Evolutionary conservation across 2,888 invertebrate species (phyloP), one percentile per base, ranked within the genome.

Genomic region (Phortica okadai): DNA sequence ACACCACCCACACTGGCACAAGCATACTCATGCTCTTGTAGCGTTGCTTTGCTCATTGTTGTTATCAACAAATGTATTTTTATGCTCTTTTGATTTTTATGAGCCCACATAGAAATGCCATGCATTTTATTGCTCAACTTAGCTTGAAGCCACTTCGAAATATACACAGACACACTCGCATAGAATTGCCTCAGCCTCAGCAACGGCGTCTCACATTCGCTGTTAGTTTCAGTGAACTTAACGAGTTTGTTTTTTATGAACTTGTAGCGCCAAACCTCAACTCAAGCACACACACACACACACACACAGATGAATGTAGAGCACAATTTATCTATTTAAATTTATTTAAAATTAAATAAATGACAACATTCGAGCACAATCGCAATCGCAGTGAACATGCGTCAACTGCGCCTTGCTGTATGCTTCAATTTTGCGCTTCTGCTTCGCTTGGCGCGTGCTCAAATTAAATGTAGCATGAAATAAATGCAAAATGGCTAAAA

Each of bases 301-400:
- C 33, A 33, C 4, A 33, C 33, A 4, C 33, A 5, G 33, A 33
- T 33, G 1, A 33, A 33, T 33, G 33, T 33, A 33, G 33, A 33
- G 4, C 33, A 62, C 62, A 16, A 62, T 62, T 74, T 25, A 76
- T 56, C 59, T n/a, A 78, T 76, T 79, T 80, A 77, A 80, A 87
- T 82, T 83, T 87, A 87, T 84, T 85, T 85, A 87, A 85, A 85
- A 85, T 85, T 85, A 85, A 85, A 87, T 87, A 87, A 87, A 85
- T 85, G 84, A 84, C 85, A 3, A 45, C 78, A 76, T 75, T 73
- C 74, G 73, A 78, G 67, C 74, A 73, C 67, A 74, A 54, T 21
- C 67, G 33, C 72, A 5, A 42, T 76, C 41, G 25, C 33, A 33
- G 33, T 33, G 3, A 5, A 33, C 33, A 33, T 33, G 33, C 2